Evolutionary conservation across 1,140 invertebrate genomes (phyloP).

Genomic region (Papilio dardanus): DNA sequence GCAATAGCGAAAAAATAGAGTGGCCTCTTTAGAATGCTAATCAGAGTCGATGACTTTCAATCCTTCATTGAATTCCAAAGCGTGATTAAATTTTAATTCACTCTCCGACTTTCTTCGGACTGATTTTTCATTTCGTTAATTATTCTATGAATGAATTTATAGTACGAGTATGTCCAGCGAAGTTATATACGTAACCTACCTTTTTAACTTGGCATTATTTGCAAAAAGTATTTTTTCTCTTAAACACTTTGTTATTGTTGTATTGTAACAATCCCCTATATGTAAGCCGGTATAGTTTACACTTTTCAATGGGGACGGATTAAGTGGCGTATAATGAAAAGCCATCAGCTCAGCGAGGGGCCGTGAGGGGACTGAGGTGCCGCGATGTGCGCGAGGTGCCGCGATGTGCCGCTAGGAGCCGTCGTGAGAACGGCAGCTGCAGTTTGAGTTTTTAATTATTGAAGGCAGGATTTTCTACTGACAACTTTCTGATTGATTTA

Average conservation of each 20-base stretch:
- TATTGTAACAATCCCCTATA: background rate
- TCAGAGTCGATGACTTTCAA: conserved; percentile 18
- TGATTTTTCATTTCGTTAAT: conserved; percentile 11
- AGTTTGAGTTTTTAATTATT: conserved; percentile 42
- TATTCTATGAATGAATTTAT: background rate
- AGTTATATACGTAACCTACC: background rate
- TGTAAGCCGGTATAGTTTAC: background rate
- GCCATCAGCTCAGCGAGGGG: conserved; percentile 22
- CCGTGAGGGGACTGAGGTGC: background rate
- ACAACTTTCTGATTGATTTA: conserved; percentile 19
- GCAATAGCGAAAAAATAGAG: background rate
- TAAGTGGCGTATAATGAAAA: conserved; percentile 33
- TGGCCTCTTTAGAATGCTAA: conserved; percentile 22
- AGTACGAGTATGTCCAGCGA: background rate
- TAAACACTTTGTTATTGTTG: background rate
- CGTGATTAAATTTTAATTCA: conserved; percentile 26
- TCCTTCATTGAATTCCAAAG: conserved; percentile 26
- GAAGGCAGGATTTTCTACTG: conserved; percentile 41
- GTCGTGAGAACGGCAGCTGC: conserved; percentile 39
- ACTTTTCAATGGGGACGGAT: conserved; percentile 24
- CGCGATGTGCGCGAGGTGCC: background rate
- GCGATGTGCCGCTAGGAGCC: conserved; percentile 31
- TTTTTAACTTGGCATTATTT: no score
- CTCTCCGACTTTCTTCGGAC: background rate
- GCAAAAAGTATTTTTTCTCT: background rate